phyloP scores from a whole-genome alignment of 2,797 vertebrate genomes.

The Peromyscus eremicus region DNA sequence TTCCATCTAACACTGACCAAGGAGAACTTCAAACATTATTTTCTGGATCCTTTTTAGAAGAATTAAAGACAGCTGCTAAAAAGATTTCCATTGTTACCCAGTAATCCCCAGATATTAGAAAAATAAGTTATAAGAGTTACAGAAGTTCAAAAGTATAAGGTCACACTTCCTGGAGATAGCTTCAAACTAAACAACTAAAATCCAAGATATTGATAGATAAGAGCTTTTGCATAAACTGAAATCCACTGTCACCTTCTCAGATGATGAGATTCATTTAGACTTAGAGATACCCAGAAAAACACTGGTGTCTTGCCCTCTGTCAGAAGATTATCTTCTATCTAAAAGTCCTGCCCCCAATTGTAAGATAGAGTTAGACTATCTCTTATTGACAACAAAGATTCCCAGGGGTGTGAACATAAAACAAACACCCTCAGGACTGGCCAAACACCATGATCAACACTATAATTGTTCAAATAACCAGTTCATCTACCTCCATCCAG shows the following conservation, averaged over 20 bases:
- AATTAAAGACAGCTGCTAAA: not conserved
- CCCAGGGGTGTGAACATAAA: not conserved
- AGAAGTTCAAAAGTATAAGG: not conserved
- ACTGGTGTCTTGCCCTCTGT: not conserved
- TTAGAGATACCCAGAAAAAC: not conserved
- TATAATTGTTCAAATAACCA: not conserved
- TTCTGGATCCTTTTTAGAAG: not conserved
- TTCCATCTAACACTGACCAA: not conserved
- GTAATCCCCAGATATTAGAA: not conserved
- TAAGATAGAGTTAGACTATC: not conserved
- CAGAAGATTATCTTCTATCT: not conserved
- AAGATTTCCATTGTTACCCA: not conserved
- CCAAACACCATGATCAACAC: not conserved
- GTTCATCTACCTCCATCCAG: not conserved
- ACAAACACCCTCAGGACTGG: not conserved
- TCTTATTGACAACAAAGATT: not conserved
- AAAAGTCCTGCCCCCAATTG: not conserved
- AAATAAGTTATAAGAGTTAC: not conserved
- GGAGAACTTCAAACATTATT: not conserved
- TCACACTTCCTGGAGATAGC: not conserved
- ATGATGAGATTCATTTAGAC: not conserved
- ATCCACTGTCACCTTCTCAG: not conserved
- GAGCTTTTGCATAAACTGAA: not conserved
- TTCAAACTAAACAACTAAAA: not conserved
- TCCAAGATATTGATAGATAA: not conserved